phyloP scores from a whole-genome alignment of 2,888 invertebrate species.

The Deroplatys truncata region DNA sequence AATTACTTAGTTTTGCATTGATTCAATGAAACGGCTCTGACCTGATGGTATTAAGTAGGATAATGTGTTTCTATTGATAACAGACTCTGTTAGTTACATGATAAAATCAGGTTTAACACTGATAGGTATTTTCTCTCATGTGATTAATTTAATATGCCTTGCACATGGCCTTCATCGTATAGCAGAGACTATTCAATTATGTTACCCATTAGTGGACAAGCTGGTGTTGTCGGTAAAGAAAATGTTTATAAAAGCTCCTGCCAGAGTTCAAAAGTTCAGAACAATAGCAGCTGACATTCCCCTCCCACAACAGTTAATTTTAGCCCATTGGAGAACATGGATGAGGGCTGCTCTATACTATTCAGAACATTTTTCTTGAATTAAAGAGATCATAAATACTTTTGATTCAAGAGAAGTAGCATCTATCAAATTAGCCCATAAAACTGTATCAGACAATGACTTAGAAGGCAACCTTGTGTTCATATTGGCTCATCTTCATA shows the following conservation, averaged over 20 bases:
- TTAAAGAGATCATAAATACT: background rate
- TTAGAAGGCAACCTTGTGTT: background rate
- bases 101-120: background rate
- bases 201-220: no score
- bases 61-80: background rate
- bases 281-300: background rate
- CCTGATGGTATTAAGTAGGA: background rate
- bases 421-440: background rate
- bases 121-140: no score
- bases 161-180: no score
- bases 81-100: background rate
- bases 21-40: background rate
- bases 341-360: background rate
- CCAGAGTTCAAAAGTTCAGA: no score
- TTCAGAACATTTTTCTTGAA: no score
- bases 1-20: background rate
- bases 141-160: no score
- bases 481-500: background rate
- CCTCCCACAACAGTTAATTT: background rate
- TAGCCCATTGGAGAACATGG: background rate
- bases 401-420: background rate
- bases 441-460: background rate
- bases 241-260: no score
- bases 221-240: no score
- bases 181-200: no score